phyloP scores from a whole-genome alignment of 2,113 vertebrate species.

The Centrocercus urophasianus region DNA sequence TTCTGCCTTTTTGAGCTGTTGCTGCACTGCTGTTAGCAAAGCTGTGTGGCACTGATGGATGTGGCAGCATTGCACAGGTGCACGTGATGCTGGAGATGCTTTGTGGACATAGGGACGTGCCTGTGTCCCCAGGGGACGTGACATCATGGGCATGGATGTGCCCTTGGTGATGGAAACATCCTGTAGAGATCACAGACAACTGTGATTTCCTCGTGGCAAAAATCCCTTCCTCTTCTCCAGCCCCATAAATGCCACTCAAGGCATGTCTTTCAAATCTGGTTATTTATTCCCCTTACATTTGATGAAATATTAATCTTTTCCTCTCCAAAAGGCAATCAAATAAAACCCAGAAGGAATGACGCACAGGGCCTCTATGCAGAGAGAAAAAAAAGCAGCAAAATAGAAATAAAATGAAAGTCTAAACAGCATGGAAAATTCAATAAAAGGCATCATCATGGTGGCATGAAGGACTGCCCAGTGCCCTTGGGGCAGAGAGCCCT shows the following conservation, averaged over 20 bases:
- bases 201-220: neutral
- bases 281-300: constrained; percentile 34
- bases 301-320: constrained; percentile 61
- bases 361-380: neutral
- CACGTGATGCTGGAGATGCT: neutral
- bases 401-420: neutral
- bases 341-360: constrained; percentile 15
- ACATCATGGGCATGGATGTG: neutral
- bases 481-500: neutral
- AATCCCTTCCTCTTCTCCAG: neutral
- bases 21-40: neutral
- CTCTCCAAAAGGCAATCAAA: constrained; percentile 60
- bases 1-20: neutral
- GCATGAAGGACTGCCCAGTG: neutral
- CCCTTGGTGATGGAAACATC: rapidly evolving
- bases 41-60: neutral
- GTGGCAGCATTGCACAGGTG: neutral
- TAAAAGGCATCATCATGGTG: neutral
- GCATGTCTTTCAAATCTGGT: constrained; percentile 18
- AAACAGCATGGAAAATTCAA: neutral
- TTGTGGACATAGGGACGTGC: neutral
- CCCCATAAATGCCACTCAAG: neutral
- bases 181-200: neutral
- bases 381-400: neutral
- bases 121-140: neutral